These are phyloP conservation scores for Melinopterus prodromus DNA, from an alignment of 2,888 invertebrate genomes.

Conservation along the genomic window DNA sequence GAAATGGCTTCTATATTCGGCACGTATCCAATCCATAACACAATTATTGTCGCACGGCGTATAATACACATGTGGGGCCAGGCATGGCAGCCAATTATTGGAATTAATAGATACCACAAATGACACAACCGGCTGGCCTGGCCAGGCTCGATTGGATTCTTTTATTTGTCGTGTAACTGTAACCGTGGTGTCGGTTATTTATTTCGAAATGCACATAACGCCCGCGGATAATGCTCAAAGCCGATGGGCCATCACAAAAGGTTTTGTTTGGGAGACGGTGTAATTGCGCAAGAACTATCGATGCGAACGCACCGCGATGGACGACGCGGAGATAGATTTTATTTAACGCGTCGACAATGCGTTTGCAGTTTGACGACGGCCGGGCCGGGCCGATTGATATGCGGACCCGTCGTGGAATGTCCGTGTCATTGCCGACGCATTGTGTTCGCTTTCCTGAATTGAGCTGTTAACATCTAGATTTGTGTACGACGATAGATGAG, in stretches of 20 bases:
- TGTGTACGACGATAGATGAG: background rate
- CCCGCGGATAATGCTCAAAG: background rate
- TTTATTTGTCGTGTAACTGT: background rate
- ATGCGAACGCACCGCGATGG: background rate
- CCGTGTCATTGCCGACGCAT: slow-evolving; percentile 4
- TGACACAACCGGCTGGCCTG: background rate
- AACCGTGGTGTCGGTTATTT: background rate
- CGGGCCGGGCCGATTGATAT: too few relatives aligned
- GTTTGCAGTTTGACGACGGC: background rate
- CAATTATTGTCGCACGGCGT: background rate
- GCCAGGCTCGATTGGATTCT: background rate
- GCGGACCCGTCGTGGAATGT: background rate
- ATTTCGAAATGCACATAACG: slow-evolving; percentile 4
- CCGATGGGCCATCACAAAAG: background rate
- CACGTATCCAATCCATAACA: background rate
- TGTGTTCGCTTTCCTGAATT: background rate
- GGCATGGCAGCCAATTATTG: background rate
- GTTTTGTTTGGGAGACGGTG: background rate
- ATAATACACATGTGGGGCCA: background rate
- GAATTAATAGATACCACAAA: background rate
- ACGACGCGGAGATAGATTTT: background rate
- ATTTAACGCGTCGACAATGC: background rate
- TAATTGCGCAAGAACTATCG: background rate
- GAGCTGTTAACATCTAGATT: slow-evolving; percentile 4
- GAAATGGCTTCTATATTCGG: background rate